Evolutionary conservation across 2,888 invertebrate genomes (phyloP).

Genomic region (Campoletis raptor): DNA sequence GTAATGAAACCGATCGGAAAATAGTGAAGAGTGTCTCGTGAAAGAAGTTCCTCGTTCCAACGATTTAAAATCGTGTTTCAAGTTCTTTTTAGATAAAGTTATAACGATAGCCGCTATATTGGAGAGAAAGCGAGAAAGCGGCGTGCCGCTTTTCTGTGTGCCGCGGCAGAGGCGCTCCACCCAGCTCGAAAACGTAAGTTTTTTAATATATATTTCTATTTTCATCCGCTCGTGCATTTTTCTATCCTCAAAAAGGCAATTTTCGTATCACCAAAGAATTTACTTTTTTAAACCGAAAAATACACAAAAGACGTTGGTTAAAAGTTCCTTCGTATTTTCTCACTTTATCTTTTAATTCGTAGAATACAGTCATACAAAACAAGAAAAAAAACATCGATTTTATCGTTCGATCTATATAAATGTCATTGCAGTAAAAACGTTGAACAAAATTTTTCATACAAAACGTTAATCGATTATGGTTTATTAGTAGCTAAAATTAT

Average conservation of each 20-base stretch:
- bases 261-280: not conserved
- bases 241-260: not conserved
- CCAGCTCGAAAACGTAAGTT: conserved; percentile 87
- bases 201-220: conserved; percentile 30
- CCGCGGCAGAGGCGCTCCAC: conserved; percentile 87
- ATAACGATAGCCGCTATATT: conserved; percentile 82
- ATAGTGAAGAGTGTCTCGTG: not conserved
- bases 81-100: conserved; percentile 49
- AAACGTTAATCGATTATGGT: not conserved
- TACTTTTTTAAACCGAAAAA: not conserved
- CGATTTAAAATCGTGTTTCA: not conserved
- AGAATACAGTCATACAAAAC: too few relatives aligned
- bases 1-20: not conserved
- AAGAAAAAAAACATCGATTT: too few relatives aligned
- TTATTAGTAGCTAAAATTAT: not conserved
- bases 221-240: not conserved
- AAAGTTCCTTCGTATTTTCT: too few relatives aligned
- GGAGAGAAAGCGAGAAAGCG: conserved; percentile 84
- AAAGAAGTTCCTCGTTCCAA: not conserved
- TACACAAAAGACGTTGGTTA: too few relatives aligned
- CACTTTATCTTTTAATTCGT: too few relatives aligned
- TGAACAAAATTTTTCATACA: not conserved
- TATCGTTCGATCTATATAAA: too few relatives aligned
- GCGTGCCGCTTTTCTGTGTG: conserved; percentile 88
- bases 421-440: not conserved